Evolutionary conservation across 2,888 invertebrate genomes (phyloP).

Genomic region (Temnothorax rugatulus): DNA sequence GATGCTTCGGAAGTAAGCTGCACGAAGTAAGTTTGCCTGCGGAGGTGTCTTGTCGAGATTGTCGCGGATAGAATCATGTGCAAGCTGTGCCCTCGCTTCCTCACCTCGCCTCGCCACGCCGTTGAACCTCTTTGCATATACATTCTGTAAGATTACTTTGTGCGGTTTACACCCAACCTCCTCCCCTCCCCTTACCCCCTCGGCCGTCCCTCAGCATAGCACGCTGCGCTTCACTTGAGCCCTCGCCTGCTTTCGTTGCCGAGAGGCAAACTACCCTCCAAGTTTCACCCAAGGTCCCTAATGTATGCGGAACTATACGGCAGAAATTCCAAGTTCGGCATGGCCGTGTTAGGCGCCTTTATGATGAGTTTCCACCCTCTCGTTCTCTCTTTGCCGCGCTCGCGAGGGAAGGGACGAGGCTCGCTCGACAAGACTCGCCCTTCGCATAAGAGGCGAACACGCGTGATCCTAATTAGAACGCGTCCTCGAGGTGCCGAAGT

Average conservation of each 20-base stretch:
- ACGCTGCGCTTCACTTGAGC: slow-evolving; percentile 69
- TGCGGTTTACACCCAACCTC: slow-evolving; percentile 85
- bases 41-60: slow-evolving; percentile 83
- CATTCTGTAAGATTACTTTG: slow-evolving; percentile 87
- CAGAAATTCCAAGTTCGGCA: slow-evolving; percentile 84
- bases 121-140: slow-evolving; percentile 85
- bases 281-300: slow-evolving; percentile 83
- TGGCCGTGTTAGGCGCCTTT: slow-evolving; percentile 78
- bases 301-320: slow-evolving; percentile 85
- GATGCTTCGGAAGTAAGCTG: slow-evolving; percentile 68
- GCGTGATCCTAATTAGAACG: slow-evolving; percentile 86
- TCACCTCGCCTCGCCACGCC: slow-evolving; percentile 57
- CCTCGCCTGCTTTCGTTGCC: slow-evolving; percentile 75
- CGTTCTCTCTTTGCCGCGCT: slow-evolving; percentile 52
- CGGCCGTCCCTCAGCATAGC: slow-evolving; percentile 68
- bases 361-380: slow-evolving; percentile 72
- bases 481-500: slow-evolving; percentile 79
- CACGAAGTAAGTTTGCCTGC: slow-evolving; percentile 80
- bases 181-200: slow-evolving; percentile 40
- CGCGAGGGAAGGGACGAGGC: slow-evolving; percentile 66
- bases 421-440: slow-evolving; percentile 60
- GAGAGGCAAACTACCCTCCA: slow-evolving; percentile 84
- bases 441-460: slow-evolving; percentile 79
- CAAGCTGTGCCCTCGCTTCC: slow-evolving; percentile 82
- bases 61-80: slow-evolving; percentile 81